Evolutionary conservation across 2,888 invertebrate species (phyloP).

Genomic region (Parnassius orleans): DNA sequence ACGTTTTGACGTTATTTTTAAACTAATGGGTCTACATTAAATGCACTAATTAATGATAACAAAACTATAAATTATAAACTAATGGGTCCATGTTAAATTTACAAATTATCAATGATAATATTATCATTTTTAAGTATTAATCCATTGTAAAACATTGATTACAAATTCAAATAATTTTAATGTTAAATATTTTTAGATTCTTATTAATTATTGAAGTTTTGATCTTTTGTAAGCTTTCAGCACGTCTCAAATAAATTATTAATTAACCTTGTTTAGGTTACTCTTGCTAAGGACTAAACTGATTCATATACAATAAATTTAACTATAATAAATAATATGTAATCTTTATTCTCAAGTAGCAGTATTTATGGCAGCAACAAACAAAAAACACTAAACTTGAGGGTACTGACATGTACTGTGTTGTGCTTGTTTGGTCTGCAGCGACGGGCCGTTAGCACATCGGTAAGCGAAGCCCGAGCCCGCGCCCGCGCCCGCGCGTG

Average conservation of each 20-base stretch:
- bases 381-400: constrained; percentile 57
- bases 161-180: not conserved
- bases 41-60: not conserved
- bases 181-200: constrained; percentile 3
- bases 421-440: constrained; percentile 80
- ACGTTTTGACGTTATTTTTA: not conserved
- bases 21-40: constrained; percentile 23
- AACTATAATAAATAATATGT: constrained; percentile 21
- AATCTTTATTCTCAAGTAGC: constrained; percentile 37
- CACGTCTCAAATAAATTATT: not conserved
- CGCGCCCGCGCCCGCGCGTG: constrained; percentile 50
- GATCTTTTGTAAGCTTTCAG: constrained; percentile 10
- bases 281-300: constrained; percentile 6
- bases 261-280: constrained; percentile 11
- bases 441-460: constrained; percentile 79
- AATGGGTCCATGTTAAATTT: too few species aligned
- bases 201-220: not conserved
- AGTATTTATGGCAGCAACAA: constrained; percentile 34
- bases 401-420: constrained; percentile 77
- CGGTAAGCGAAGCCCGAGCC: constrained; percentile 73
- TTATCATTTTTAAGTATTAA: too few species aligned
- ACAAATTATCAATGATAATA: too few species aligned
- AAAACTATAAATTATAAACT: not conserved
- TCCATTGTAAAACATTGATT: too few species aligned
- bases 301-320: constrained; percentile 4